Conservation (phyloP, 2,888 invertebrate species). For the Oasisia sp. region DNA sequence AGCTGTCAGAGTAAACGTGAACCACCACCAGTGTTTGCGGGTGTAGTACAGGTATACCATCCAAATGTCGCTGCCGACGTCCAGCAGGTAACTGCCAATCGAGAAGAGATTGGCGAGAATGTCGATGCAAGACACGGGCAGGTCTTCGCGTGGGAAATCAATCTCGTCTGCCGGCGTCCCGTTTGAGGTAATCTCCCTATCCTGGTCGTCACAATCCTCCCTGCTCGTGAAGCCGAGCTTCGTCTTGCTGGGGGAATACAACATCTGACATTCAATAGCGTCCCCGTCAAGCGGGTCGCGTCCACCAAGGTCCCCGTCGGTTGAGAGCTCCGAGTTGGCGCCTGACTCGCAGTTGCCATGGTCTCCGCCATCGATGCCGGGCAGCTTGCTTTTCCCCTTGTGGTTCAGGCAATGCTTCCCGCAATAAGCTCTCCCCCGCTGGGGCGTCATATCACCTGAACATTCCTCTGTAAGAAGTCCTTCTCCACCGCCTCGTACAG, state of each 20-base stretch:
- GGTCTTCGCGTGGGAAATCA: neutral
- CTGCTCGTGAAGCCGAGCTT: neutral
- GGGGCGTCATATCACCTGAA: neutral
- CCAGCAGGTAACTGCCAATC: constrained; percentile 36
- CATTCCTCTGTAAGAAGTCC: neutral
- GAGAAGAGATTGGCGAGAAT: constrained; percentile 28
- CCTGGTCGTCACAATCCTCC: neutral
- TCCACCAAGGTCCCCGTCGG: neutral
- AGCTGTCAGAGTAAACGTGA: constrained; percentile 51
- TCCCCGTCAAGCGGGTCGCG: neutral
- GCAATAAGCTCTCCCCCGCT: constrained; percentile 10
- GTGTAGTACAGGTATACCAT: constrained; percentile 50
- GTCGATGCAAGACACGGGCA: constrained; percentile 28
- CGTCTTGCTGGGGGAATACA: neutral
- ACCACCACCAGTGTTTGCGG: constrained; percentile 52
- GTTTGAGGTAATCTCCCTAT: neutral
- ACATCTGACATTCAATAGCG: constrained; percentile 5
- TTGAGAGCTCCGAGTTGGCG: neutral
- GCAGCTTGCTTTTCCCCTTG: neutral
- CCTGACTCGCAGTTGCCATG: neutral
- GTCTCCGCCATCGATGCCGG: neutral
- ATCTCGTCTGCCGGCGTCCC: constrained; percentile 17
- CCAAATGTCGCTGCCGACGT: constrained; percentile 50
- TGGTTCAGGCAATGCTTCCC: neutral
- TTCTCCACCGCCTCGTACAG: neutral